These are phyloP conservation scores for Thecocarcelia acutangulata DNA, from an alignment of 2,888 invertebrate genomes.

Conservation along the genomic window DNA sequence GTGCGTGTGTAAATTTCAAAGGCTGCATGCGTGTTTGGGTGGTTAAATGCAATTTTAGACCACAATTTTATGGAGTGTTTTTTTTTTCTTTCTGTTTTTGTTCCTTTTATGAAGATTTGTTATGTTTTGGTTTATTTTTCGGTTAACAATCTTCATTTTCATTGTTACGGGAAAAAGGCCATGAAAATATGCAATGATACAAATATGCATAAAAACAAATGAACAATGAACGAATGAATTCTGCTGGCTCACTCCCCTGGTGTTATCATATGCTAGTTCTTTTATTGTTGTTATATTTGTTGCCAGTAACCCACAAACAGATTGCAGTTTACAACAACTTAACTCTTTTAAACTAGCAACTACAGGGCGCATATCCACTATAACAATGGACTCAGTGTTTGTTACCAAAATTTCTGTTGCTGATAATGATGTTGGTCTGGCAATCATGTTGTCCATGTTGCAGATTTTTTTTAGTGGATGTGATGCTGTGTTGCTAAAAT, in stretches of 20 bases:
- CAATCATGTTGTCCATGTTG: slow-evolving; percentile 14
- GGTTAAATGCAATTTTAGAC: slow-evolving; percentile 59
- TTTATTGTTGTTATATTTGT: neutral
- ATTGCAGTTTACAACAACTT: slow-evolving; percentile 50
- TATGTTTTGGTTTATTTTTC: slow-evolving; percentile 49
- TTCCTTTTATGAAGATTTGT: slow-evolving; percentile 35
- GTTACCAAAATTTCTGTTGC: slow-evolving; percentile 21
- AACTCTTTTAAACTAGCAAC: slow-evolving; percentile 40
- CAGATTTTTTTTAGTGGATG: slow-evolving; percentile 24
- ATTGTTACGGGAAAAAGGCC: slow-evolving; percentile 33
- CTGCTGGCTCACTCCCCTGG: neutral
- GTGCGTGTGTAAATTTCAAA: neutral
- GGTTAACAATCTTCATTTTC: slow-evolving; percentile 42
- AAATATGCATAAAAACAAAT: slow-evolving; percentile 60
- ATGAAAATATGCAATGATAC: slow-evolving; percentile 42
- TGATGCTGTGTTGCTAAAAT: slow-evolving; percentile 22
- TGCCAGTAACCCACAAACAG: slow-evolving; percentile 45
- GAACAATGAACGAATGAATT: slow-evolving; percentile 12
- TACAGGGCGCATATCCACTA: neutral
- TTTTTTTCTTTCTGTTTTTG: slow-evolving; percentile 8
- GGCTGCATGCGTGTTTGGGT: neutral
- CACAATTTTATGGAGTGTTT: slow-evolving; percentile 60
- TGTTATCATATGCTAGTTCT: neutral
- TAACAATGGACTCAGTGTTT: slow-evolving; percentile 32
- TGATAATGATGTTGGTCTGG: slow-evolving; percentile 18